Evolutionary conservation across 2,797 vertebrate species (phyloP).

Genomic region (Nannoperca obscura): DNA sequence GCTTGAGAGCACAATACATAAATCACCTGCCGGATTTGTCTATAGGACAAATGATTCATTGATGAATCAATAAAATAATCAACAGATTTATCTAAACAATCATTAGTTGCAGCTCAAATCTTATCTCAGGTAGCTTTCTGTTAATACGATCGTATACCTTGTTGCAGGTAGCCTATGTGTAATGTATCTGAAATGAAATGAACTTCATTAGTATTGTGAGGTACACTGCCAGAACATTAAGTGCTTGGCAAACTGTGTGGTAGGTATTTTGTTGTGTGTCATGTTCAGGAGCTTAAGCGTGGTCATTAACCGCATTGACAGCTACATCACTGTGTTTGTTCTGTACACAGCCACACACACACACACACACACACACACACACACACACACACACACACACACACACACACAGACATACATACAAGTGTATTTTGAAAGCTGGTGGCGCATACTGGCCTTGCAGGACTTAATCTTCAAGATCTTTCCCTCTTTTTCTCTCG

Average conservation of each 20-base stretch:
- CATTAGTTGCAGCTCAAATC: background rate
- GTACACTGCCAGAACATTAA: conserved; percentile 24
- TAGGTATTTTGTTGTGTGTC: conserved; percentile 47
- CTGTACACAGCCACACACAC: background rate
- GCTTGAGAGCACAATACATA: background rate
- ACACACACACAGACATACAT: background rate
- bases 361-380: background rate
- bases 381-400: background rate
- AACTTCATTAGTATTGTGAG: background rate
- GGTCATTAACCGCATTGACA: conserved; percentile 37
- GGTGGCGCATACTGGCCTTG: conserved; percentile 17
- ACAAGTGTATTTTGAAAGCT: conserved; percentile 18
- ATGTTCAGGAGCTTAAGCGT: conserved; percentile 45
- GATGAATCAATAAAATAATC: background rate
- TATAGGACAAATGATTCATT: background rate
- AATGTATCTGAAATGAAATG: background rate
- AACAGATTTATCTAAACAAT: background rate
- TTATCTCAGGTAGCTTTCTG: background rate
- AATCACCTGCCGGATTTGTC: background rate
- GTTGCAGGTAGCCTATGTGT: too few relatives aligned
- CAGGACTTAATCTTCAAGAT: conserved; percentile 42
- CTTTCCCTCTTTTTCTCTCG: conserved; percentile 13
- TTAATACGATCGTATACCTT: background rate
- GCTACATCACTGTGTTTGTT: conserved; percentile 40
- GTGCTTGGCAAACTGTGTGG: conserved; percentile 32